A percentile compares a stretch with the other conserved stretches of the same genome.
phyloP scores from a whole-genome alignment of 2,888 invertebrate species.

The Drosophila anomalata region DNA sequence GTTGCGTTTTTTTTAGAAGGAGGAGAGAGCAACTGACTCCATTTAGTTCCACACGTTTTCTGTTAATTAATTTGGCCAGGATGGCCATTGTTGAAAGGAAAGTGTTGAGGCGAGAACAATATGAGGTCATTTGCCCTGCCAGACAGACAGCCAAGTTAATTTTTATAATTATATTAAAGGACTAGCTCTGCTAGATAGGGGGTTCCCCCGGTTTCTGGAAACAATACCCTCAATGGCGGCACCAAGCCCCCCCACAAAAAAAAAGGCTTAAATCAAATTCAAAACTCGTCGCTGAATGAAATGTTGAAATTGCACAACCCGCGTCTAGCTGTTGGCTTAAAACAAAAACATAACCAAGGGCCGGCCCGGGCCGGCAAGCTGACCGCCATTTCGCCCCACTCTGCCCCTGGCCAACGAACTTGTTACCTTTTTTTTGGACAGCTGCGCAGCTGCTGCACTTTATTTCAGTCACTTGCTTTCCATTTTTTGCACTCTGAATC shows the following conservation, averaged over 20 bases:
- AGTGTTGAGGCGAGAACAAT: constrained; percentile 5
- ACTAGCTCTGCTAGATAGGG: background rate
- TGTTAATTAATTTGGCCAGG: constrained; percentile 65
- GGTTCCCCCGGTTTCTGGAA: constrained; percentile 2
- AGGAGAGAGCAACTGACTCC: constrained; percentile 59
- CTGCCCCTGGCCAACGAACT: constrained; percentile 5
- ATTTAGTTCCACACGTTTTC: constrained; percentile 68
- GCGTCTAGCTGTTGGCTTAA: constrained; percentile 21
- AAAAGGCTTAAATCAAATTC: constrained; percentile 61
- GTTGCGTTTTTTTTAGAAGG: background rate
- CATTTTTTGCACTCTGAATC: constrained; percentile 34
- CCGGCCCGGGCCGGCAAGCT: constrained; percentile 15
- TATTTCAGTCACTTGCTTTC: constrained; percentile 68
- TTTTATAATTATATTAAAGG: constrained; percentile 1
- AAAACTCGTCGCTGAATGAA: constrained; percentile 73
- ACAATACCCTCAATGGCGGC: constrained; percentile 24
- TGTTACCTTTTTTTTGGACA: constrained; percentile 48
- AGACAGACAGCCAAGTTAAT: background rate
- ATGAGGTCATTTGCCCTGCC: constrained; percentile 12
- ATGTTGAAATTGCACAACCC: constrained; percentile 63
- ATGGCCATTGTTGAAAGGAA: background rate
- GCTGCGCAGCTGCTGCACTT: constrained; percentile 75
- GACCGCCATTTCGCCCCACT: constrained; percentile 6
- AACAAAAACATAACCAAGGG: constrained; percentile 13
- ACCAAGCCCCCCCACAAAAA: constrained; percentile 6